Percentiles rank a stretch among this genome's conserved stretches.
These are phyloP conservation scores for Phoeniculus purpureus DNA, from an alignment of 2,797 vertebrate genomes.

Conservation along the genomic window DNA sequence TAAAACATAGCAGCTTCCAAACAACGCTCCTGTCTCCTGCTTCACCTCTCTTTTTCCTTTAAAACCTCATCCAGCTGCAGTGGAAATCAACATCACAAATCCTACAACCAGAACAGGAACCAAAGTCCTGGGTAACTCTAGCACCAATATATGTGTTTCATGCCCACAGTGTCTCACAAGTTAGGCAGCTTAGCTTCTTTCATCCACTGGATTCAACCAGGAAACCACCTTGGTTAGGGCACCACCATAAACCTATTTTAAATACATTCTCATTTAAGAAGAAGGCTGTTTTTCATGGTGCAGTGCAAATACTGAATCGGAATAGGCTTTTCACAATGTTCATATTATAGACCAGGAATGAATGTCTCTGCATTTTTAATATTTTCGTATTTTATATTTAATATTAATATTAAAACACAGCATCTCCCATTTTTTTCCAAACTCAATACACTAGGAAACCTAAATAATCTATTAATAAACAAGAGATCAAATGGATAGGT, in stretches of 20 bases:
- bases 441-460: not conserved
- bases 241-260: not conserved
- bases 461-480: not conserved
- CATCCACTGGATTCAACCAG: not conserved
- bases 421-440: not conserved
- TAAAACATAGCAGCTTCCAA: not conserved
- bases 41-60: not conserved
- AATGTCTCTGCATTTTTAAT: not conserved
- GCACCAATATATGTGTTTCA: not conserved
- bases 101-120: not conserved
- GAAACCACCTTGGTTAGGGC: not conserved
- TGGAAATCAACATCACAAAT: not conserved
- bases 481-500: not conserved
- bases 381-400: fast-evolving
- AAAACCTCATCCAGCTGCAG: not conserved
- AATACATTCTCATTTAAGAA: not conserved
- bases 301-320: not conserved
- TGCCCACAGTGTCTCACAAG: fast-evolving
- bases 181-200: not conserved
- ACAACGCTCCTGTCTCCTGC: not conserved
- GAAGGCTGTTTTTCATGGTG: not conserved
- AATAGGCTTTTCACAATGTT: not conserved
- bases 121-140: not conserved
- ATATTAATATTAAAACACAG: not conserved
- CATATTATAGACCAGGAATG: not conserved